Conservation (phyloP, 2,888 invertebrate genomes). For the Cryptus viduatorius region DNA sequence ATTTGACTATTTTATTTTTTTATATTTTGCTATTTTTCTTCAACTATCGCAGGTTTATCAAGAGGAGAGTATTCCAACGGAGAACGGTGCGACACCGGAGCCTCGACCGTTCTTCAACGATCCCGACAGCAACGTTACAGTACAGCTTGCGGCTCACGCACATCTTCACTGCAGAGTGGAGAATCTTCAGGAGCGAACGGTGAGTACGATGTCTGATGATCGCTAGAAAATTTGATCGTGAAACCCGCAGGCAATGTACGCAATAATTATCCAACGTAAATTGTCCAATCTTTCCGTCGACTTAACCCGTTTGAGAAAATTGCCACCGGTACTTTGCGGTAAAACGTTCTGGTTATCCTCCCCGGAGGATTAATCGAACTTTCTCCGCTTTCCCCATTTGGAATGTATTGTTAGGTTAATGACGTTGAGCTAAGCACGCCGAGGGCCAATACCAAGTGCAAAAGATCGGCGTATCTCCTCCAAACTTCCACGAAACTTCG, state of each 20-base stretch:
- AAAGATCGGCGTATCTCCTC: conserved; percentile 26
- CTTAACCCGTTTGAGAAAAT: conserved; percentile 37
- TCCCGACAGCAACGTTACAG: conserved; percentile 86
- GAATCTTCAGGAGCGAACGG: conserved; percentile 85
- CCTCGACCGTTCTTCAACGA: conserved; percentile 92
- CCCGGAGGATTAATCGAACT: conserved; percentile 49
- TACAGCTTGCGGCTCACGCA: conserved; percentile 86
- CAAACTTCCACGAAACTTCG: conserved; percentile 23
- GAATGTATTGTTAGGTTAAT: conserved; percentile 48
- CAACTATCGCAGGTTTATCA: conserved; percentile 80
- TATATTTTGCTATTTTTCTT: conserved; percentile 14
- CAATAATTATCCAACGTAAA: too few species aligned
- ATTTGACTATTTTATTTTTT: too few species aligned
- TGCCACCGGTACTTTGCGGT: background rate
- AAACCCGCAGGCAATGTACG: conserved; percentile 3
- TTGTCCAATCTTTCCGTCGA: conserved; percentile 1
- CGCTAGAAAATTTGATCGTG: background rate
- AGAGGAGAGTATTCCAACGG: conserved; percentile 82
- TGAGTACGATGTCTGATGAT: conserved; percentile 79
- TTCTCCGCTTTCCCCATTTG: conserved; percentile 28
- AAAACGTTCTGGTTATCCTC: conserved; percentile 21
- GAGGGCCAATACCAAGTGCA: background rate
- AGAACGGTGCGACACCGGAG: conserved; percentile 87
- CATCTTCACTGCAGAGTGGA: conserved; percentile 86
- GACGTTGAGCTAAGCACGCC: conserved; percentile 36